Percentiles rank a stretch among this genome's conserved stretches.
phyloP scores from a whole-genome alignment of 2,797 vertebrate genomes.

The Typhlichthys eigenmanni region DNA sequence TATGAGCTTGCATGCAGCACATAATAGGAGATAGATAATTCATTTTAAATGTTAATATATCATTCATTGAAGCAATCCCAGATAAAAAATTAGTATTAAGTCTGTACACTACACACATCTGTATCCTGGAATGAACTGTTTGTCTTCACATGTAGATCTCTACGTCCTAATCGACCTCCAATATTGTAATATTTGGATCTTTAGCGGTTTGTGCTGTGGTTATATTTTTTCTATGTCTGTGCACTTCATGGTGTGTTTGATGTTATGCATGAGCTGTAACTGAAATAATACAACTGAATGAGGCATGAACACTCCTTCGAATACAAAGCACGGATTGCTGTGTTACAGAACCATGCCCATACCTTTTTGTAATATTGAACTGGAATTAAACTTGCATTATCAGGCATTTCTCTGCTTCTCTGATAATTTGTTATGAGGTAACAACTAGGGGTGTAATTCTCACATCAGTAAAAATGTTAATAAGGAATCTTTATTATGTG shows the following conservation, averaged over 20 bases:
- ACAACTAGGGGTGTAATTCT: conserved; percentile 21
- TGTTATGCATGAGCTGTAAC: conserved; percentile 78
- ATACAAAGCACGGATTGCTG: conserved; percentile 66
- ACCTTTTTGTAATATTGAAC: conserved; percentile 61
- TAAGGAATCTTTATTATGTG: conserved; percentile 27
- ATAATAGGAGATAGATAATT: conserved; percentile 37
- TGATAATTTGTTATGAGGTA: conserved; percentile 37
- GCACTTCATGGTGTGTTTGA: conserved; percentile 76
- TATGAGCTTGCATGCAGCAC: conserved; percentile 11
- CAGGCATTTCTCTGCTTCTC: conserved; percentile 33
- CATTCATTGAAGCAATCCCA: conserved; percentile 1
- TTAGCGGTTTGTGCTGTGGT: conserved; percentile 70
- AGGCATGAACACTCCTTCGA: conserved; percentile 63
- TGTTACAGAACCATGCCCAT: conserved; percentile 54
- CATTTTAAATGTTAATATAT: conserved; percentile 25
- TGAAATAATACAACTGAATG: conserved; percentile 76
- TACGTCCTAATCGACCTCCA: conserved; percentile 61
- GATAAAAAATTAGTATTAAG: conserved; percentile 48
- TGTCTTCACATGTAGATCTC: conserved; percentile 34
- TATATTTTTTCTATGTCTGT: conserved; percentile 73
- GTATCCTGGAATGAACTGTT: conserved; percentile 29
- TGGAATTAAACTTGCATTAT: conserved; percentile 61
- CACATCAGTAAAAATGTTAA: too few species aligned
- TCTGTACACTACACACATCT: conserved; percentile 46
- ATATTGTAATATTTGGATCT: conserved; percentile 58